A percentile compares a stretch with the other conserved stretches of the same genome.
Conservation (phyloP, 2,888 invertebrate genomes). For the Molanna angustata region DNA sequence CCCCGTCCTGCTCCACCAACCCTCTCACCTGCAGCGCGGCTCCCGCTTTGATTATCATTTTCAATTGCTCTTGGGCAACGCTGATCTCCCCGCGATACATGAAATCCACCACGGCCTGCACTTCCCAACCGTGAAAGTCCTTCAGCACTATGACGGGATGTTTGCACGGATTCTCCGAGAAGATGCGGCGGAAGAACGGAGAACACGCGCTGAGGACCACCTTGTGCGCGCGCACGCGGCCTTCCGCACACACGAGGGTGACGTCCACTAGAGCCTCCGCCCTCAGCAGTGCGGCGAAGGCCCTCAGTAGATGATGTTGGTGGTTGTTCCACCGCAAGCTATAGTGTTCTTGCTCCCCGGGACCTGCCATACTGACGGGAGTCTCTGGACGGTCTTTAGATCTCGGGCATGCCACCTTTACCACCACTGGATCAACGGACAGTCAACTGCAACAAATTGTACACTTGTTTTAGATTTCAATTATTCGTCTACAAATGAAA, state of each 20-base stretch:
- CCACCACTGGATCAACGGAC: not conserved
- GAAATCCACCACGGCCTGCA: slow-evolving; percentile 87
- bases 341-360: slow-evolving; percentile 80
- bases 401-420: too few species aligned
- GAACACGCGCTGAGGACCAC: slow-evolving; percentile 87
- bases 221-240: slow-evolving; percentile 84
- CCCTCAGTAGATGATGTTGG: slow-evolving; percentile 81
- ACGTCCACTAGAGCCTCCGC: slow-evolving; percentile 87
- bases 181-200: slow-evolving; percentile 85
- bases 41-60: slow-evolving; percentile 81
- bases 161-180: slow-evolving; percentile 89
- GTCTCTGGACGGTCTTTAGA: too few species aligned
- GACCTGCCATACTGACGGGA: slow-evolving; percentile 25
- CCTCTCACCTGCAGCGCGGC: slow-evolving; percentile 84
- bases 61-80: slow-evolving; percentile 80
- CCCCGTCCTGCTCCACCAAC: slow-evolving; percentile 63
- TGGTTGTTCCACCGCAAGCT: slow-evolving; percentile 94
- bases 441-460: not conserved
- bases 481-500: too few species aligned
- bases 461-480: too few species aligned
- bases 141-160: slow-evolving; percentile 91
- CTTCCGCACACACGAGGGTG: slow-evolving; percentile 84
- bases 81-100: slow-evolving; percentile 94
- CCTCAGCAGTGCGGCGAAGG: slow-evolving; percentile 85
- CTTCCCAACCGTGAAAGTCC: slow-evolving; percentile 85